These are phyloP conservation scores for Tringa solitaria DNA, from an alignment of 2,113 vertebrate species.

Conservation along the genomic window DNA sequence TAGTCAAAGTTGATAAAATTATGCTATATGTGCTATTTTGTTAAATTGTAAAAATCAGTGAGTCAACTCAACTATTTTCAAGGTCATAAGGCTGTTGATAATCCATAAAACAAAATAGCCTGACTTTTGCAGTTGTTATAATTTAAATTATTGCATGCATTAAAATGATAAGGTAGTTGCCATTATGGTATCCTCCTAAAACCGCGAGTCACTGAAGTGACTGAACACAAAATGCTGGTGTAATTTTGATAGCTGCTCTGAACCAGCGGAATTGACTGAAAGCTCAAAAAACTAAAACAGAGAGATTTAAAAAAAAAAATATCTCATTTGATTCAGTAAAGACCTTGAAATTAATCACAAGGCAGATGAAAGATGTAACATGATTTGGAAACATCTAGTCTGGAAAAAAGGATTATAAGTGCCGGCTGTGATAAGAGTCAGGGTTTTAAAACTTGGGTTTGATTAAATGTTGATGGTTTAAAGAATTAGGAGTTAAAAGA, in stretches of 20 bases:
- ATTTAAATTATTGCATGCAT: constrained; percentile 38
- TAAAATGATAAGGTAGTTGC: constrained; percentile 37
- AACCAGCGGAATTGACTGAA: constrained; percentile 31
- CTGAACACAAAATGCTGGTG: constrained; percentile 3
- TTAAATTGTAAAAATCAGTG: constrained; percentile 23
- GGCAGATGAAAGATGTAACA: constrained; percentile 76
- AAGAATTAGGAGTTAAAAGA: constrained; percentile 65
- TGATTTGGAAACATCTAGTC: constrained; percentile 73
- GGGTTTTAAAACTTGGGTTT: constrained; percentile 64
- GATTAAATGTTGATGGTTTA: constrained; percentile 71
- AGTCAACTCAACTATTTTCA: constrained; percentile 35
- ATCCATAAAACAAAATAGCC: constrained; percentile 35
- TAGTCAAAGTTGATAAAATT: neutral
- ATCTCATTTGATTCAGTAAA: constrained; percentile 68
- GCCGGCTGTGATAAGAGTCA: constrained; percentile 72
- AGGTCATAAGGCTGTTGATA: constrained; percentile 62
- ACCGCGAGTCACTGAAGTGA: neutral
- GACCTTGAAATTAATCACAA: constrained; percentile 76
- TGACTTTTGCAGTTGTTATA: constrained; percentile 3
- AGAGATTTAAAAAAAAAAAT: constrained; percentile 29
- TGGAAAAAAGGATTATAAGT: constrained; percentile 76
- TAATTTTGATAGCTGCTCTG: constrained; percentile 52
- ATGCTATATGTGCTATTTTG: neutral
- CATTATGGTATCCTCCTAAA: constrained; percentile 9
- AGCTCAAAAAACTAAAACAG: constrained; percentile 23